Evolutionary conservation across 2,113 vertebrate species (phyloP).

Genomic region (Mesembrinibis cayennensis): DNA sequence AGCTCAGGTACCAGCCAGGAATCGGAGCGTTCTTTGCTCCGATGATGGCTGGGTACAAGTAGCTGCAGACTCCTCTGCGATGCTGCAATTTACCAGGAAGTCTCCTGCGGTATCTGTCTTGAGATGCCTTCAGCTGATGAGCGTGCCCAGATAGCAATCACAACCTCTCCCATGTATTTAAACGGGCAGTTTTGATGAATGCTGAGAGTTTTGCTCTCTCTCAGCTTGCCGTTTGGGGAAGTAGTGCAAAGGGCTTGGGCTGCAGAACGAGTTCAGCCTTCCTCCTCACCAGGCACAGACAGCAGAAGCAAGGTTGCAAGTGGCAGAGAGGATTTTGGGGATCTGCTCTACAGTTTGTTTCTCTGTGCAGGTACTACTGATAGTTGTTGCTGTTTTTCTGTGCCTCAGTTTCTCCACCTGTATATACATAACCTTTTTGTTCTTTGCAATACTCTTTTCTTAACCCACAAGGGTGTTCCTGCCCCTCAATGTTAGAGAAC

Average conservation of each 20-base stretch:
- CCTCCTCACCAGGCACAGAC: neutral
- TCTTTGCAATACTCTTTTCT: neutral
- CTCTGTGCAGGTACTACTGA: neutral
- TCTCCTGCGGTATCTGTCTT: constrained; percentile 9
- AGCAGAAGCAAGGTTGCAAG: neutral
- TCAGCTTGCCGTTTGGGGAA: neutral
- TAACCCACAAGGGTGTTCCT: neutral
- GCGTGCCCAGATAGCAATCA: neutral
- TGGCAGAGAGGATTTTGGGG: neutral
- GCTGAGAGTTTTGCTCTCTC: neutral
- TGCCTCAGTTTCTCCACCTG: neutral
- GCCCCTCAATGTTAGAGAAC: neutral
- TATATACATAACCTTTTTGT: too few species aligned
- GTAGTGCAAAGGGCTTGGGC: neutral
- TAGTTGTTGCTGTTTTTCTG: neutral
- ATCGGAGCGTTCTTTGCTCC: neutral
- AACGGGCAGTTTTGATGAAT: neutral
- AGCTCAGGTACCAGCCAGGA: constrained; percentile 61
- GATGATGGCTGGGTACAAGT: constrained; percentile 43
- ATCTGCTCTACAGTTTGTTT: neutral
- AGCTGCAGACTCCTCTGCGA: constrained; percentile 48
- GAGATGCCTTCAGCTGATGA: neutral
- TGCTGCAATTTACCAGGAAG: constrained; percentile 13
- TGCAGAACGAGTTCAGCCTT: neutral
- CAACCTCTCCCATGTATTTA: neutral